Percentiles rank a stretch among this genome's conserved stretches.
Evolutionary conservation across 2,888 invertebrate genomes (phyloP).

Genomic region (Drosophila kambysellisi): DNA sequence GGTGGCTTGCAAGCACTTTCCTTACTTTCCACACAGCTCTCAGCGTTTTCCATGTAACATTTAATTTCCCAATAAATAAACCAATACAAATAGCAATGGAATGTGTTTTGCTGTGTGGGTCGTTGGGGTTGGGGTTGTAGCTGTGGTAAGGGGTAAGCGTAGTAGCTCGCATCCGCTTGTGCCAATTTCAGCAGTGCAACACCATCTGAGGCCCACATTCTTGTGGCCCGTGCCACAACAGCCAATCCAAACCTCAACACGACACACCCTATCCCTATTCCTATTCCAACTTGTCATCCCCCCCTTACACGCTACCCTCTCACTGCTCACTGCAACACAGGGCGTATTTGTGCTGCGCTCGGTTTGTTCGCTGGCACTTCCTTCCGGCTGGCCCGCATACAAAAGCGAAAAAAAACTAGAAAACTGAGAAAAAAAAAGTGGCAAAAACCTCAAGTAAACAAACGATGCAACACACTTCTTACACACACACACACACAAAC

Average conservation of each 20-base stretch:
- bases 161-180: slow-evolving; percentile 68
- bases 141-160: slow-evolving; percentile 35
- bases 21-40: slow-evolving; percentile 7
- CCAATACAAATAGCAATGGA: slow-evolving; percentile 6
- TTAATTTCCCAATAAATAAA: slow-evolving; percentile 56
- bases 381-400: slow-evolving; percentile 66
- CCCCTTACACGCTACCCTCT: not conserved
- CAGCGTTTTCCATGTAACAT: slow-evolving; percentile 29
- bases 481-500: slow-evolving; percentile 11
- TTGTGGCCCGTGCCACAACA: slow-evolving; percentile 13
- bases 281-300: not conserved
- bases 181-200: slow-evolving; percentile 63
- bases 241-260: not conserved
- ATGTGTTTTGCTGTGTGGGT: not conserved
- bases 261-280: not conserved
- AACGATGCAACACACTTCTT: slow-evolving; percentile 43
- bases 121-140: not conserved
- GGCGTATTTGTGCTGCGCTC: slow-evolving; percentile 64
- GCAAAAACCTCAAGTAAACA: slow-evolving; percentile 73
- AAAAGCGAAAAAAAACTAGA: slow-evolving; percentile 3
- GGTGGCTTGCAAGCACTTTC: slow-evolving; percentile 1
- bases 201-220: slow-evolving; percentile 47
- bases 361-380: slow-evolving; percentile 76
- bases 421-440: not conserved
- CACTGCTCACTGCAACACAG: not conserved